Evolutionary conservation across 2,888 invertebrate genomes (phyloP), one percentile per base, ranked within the genome.

Genomic region (Pristionchus arcanus): DNA sequence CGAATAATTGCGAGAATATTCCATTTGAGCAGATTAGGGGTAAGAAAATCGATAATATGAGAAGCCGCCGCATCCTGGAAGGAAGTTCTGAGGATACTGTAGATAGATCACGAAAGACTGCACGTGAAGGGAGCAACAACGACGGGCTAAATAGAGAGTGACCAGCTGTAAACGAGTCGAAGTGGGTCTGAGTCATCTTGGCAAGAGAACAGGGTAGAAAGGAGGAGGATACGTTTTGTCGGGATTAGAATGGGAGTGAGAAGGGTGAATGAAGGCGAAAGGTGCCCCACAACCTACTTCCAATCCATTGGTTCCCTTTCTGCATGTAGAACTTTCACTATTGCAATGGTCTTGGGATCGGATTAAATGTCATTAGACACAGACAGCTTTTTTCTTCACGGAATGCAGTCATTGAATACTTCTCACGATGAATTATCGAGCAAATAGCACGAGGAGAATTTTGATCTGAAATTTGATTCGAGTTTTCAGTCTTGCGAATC

Each of bases 261-360:
- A 53, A 87, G 87, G 68, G 66, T 68, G 66, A 87, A 31, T 63
- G 87, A 53, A 53, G 87, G 68, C 31, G 87, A 87, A 68, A 68
- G 63, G 87, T 87, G 66, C 37, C 63, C 68, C 87, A 37, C 87
- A 87, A 66, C 87, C 87, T 87, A 87, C 87, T 87, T 87, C 68
- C 49, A 28, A 16, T 68, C 31, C 59, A 31, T 15, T n/a, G 49
- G 28, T 49, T 81, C 81, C 28, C 81, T 81, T 81, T 81, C 81
- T 81, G 81, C 81, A 16, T 53, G 37, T 28, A 53, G 81, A 81
- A 85, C 84, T 85, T 85, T 85, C 84, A 85, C 84, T 85, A 59
- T 16, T 59, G 34, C 49, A 53, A n/a, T 81, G n/a, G 81, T 53
- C n/a, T 81, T 4, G 4, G 13, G 81, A 42, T 42, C 9, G 21